A percentile compares a stretch with the other conserved stretches of the same genome.
Evolutionary conservation across 2,888 invertebrate species (phyloP).

Genomic region (Coremacera marginata): DNA sequence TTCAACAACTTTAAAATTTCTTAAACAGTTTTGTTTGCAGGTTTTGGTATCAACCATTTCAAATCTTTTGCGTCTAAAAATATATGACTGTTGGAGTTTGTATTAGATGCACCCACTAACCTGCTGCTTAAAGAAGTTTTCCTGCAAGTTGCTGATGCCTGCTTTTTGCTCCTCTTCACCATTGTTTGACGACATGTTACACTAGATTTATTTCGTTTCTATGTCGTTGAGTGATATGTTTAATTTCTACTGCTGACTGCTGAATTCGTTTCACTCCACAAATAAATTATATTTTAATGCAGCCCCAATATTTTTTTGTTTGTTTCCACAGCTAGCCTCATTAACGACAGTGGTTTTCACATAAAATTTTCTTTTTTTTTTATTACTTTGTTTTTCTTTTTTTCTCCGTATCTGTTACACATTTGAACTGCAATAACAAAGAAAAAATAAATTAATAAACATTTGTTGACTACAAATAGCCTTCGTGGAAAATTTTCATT

Average conservation of each 20-base stretch:
- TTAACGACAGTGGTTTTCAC: background rate
- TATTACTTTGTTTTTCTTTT: background rate
- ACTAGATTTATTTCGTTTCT: slow-evolving; percentile 4
- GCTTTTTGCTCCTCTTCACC: slow-evolving; percentile 40
- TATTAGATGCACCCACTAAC: slow-evolving; percentile 42
- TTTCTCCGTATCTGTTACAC: background rate
- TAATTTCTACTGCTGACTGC: background rate
- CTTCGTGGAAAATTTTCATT: slow-evolving; percentile 4
- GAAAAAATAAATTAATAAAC: background rate
- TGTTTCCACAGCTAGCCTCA: background rate
- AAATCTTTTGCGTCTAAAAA: background rate
- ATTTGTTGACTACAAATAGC: no score
- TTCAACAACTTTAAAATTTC: no score
- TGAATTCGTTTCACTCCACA: slow-evolving; percentile 1
- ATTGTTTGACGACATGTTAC: slow-evolving; percentile 21
- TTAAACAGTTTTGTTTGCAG: no score
- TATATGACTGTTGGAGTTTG: background rate
- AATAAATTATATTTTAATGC: background rate
- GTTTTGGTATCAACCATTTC: no score
- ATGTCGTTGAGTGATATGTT: background rate
- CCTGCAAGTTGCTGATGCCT: slow-evolving; percentile 53
- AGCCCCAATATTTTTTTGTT: background rate
- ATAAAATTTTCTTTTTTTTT: background rate
- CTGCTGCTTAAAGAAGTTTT: slow-evolving; percentile 58
- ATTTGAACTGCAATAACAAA: slow-evolving; percentile 21